Conservation (phyloP, 2,113 vertebrate species). For the Hucho hucho region DNA sequence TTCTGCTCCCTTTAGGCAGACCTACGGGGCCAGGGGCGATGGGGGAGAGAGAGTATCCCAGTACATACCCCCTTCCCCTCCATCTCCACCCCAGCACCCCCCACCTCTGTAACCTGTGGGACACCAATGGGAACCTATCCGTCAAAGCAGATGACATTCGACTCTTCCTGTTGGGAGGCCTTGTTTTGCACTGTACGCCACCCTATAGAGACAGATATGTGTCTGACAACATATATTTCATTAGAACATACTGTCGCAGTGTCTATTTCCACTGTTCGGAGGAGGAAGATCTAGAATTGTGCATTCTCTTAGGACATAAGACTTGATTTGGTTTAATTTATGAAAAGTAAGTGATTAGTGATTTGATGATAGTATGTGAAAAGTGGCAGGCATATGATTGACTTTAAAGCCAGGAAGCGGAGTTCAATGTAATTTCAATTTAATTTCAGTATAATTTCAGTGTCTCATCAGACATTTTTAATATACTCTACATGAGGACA, state of each 20-base stretch:
- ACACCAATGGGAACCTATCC: constrained; percentile 70
- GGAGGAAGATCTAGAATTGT: not conserved
- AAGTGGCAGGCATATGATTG: not conserved
- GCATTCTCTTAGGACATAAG: not conserved
- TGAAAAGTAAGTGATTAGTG: not conserved
- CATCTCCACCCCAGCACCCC: not conserved
- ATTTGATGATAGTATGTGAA: not conserved
- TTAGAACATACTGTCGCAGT: not conserved
- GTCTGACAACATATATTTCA: not conserved
- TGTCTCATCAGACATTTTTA: no score
- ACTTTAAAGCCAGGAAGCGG: no score
- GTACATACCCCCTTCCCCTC: not conserved
- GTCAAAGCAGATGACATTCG: constrained; percentile 53
- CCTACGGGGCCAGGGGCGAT: no score
- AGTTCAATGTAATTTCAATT: no score
- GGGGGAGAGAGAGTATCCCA: no score
- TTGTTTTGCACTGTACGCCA: constrained; percentile 24
- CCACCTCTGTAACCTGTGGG: constrained; percentile 48
- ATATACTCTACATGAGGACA: no score
- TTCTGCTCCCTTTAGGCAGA: no score
- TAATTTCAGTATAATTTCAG: no score
- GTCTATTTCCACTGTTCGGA: not conserved
- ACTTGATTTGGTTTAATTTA: not conserved
- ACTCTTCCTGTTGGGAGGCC: constrained; percentile 48
- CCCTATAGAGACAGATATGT: not conserved